Evolutionary conservation across 2,888 invertebrate species (phyloP).

Genomic region (Amphipyra tragopoginis): DNA sequence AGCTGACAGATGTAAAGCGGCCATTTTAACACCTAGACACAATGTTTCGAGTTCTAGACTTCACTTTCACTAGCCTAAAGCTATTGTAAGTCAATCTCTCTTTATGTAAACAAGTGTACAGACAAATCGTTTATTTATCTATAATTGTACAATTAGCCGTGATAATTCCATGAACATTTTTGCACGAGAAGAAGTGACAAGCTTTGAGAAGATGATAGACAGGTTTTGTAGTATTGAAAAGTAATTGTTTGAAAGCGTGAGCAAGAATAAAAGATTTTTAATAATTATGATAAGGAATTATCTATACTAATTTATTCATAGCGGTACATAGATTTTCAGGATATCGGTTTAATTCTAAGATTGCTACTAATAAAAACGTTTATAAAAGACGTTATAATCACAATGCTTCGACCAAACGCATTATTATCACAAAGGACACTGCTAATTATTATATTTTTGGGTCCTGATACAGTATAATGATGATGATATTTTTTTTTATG

Average conservation of each 20-base stretch:
- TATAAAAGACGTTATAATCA: no score
- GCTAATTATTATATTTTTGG: no score
- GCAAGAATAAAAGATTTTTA: no score
- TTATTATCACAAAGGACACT: no score
- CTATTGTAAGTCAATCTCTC: slow-evolving; percentile 32
- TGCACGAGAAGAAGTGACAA: neutral
- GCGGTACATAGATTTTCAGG: no score
- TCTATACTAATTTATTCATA: no score
- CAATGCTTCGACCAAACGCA: no score
- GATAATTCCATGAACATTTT: neutral
- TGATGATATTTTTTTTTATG: no score
- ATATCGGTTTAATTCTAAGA: no score
- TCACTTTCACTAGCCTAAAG: slow-evolving; percentile 29
- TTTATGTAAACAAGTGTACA: slow-evolving; percentile 23
- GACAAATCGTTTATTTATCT: slow-evolving; percentile 7
- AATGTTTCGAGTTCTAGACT: slow-evolving; percentile 10
- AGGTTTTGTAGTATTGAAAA: neutral
- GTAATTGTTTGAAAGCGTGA: neutral
- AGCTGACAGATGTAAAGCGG: slow-evolving; percentile 8
- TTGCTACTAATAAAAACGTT: no score
- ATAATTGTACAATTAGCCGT: slow-evolving; percentile 14
- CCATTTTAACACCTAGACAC: slow-evolving; percentile 22
- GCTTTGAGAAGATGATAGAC: neutral
- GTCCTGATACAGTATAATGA: no score
- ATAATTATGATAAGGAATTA: no score